phyloP scores from a whole-genome alignment of 2,113 vertebrate genomes.

The Chionis minor region DNA sequence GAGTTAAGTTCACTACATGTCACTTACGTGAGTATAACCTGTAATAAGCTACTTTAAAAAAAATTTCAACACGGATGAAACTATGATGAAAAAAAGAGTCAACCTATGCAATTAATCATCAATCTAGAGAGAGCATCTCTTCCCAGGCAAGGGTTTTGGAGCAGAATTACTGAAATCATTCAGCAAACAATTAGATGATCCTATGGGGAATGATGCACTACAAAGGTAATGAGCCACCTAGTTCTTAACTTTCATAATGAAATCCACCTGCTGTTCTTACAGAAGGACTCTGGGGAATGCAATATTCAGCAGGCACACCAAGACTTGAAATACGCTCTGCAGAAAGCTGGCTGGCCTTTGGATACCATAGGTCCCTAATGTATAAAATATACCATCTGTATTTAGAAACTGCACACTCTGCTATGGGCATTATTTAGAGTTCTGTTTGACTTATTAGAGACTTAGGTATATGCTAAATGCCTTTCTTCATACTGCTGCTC shows the following conservation, averaged over 20 bases:
- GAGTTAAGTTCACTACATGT: neutral
- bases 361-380: neutral
- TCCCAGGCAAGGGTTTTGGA: neutral
- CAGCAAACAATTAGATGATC: neutral
- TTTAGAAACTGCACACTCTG: neutral
- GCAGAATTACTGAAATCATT: conserved; percentile 1
- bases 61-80: neutral
- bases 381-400: neutral
- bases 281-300: neutral
- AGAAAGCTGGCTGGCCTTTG: neutral
- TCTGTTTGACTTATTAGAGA: neutral
- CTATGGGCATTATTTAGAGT: neutral
- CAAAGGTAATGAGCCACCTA: conserved; percentile 1
- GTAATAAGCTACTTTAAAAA: neutral
- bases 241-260: neutral
- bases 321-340: neutral
- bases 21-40: neutral
- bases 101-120: neutral
- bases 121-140: neutral
- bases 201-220: neutral
- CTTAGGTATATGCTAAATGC: neutral
- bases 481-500: neutral
- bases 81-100: neutral
- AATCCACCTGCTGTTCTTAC: neutral
- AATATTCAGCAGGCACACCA: neutral